Percentiles rank a stretch among this genome's conserved stretches.
These are phyloP conservation scores for Psittacula echo DNA, from an alignment of 2,797 vertebrate species.

Conservation along the genomic window DNA sequence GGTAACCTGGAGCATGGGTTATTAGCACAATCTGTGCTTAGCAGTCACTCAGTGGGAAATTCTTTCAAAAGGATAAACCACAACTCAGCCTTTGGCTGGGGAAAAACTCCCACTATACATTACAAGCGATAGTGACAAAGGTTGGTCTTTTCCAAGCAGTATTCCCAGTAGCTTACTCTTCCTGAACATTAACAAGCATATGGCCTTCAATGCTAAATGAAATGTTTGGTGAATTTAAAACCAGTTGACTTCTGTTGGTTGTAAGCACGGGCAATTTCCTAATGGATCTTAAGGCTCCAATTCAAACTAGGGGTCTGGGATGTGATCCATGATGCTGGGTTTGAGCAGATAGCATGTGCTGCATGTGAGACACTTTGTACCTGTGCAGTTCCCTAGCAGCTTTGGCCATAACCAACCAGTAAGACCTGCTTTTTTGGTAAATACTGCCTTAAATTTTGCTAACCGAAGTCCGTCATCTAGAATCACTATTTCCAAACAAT, in stretches of 20 bases:
- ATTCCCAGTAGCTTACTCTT: not conserved
- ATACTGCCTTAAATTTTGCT: not conserved
- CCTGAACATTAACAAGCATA: not conserved
- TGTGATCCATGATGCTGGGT: not conserved
- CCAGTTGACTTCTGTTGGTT: not conserved
- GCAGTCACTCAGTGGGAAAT: conserved; percentile 57
- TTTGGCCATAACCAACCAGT: not conserved
- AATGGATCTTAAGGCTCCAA: not conserved
- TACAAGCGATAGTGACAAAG: conserved; percentile 22
- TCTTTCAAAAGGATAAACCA: conserved; percentile 59
- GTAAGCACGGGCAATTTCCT: not conserved
- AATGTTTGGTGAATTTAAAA: not conserved
- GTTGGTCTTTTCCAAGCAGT: not conserved
- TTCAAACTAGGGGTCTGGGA: not conserved
- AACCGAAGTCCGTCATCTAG: not conserved
- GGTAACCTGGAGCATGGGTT: conserved; percentile 71
- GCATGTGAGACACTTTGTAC: fast-evolving
- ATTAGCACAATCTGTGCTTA: conserved; percentile 70
- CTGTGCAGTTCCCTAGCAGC: not conserved
- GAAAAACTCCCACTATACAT: conserved; percentile 10
- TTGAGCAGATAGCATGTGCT: fast-evolving
- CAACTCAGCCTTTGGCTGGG: conserved; percentile 50
- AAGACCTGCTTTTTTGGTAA: not conserved
- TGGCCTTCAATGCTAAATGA: not conserved
- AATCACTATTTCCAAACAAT: not conserved